phyloP scores from a whole-genome alignment of 1,140 invertebrate genomes.

The Brachionus rubens region DNA sequence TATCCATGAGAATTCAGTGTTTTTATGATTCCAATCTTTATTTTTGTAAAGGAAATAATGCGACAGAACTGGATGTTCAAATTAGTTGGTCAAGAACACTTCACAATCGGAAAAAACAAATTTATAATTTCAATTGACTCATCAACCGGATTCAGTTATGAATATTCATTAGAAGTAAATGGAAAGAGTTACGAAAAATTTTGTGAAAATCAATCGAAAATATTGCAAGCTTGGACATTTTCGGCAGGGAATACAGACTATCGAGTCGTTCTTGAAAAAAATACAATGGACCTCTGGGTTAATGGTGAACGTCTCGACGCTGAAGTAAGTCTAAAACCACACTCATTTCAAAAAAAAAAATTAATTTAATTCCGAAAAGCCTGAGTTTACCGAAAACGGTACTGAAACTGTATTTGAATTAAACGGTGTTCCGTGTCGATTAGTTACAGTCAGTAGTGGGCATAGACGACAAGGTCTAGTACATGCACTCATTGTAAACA shows the following conservation, averaged over 20 bases:
- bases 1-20: constrained; percentile 42
- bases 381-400: constrained; percentile 45
- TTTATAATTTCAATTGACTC: constrained; percentile 71
- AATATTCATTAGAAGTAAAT: constrained; percentile 68
- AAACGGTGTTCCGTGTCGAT: background rate
- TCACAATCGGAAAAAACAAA: constrained; percentile 62
- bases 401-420: constrained; percentile 36
- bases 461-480: constrained; percentile 28
- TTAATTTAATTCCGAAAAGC: background rate
- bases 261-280: constrained; percentile 74
- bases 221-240: constrained; percentile 67
- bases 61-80: constrained; percentile 82
- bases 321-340: constrained; percentile 62
- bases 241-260: constrained; percentile 56
- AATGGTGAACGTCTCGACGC: constrained; percentile 71
- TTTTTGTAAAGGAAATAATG: constrained; percentile 69
- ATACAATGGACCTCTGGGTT: constrained; percentile 73
- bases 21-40: constrained; percentile 42
- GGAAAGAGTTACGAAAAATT: constrained; percentile 74
- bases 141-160: constrained; percentile 73
- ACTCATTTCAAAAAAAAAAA: background rate
- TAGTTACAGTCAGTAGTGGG: constrained; percentile 33
- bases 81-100: constrained; percentile 72
- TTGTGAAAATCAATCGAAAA: constrained; percentile 71
- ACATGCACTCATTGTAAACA: constrained; percentile 42